These are phyloP conservation scores for Plumapathes pennacea DNA, from an alignment of 92 coral and sea anemone genomes.

Conservation along the genomic window DNA sequence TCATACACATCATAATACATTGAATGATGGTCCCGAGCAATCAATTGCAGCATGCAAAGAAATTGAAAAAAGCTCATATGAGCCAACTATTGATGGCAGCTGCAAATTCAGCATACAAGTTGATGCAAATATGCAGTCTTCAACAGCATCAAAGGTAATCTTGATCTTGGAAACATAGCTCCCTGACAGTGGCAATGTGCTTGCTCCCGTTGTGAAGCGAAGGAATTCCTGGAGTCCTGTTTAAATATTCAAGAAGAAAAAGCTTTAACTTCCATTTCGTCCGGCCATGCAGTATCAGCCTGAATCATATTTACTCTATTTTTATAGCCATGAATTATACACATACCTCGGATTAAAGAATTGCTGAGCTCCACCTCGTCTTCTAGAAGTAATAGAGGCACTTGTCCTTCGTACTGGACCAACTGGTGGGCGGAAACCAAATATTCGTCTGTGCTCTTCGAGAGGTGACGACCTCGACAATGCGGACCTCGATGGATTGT, in stretches of 20 bases:
- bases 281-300: neutral
- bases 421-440: too few relatives aligned
- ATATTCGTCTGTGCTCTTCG: too few relatives aligned
- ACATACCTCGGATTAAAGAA: too few relatives aligned
- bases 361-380: too few relatives aligned
- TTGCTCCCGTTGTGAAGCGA: constrained; percentile 15
- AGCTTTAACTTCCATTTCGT: neutral
- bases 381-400: too few relatives aligned
- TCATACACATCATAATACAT: too few relatives aligned
- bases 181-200: constrained; percentile 2
- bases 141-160: constrained; percentile 8
- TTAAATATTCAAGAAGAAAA: constrained; percentile 7
- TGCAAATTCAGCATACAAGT: constrained; percentile 13
- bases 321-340: too few relatives aligned
- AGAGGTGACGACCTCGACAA: too few relatives aligned
- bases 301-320: too few relatives aligned
- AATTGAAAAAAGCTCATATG: constrained; percentile 3
- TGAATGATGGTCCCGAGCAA: neutral
- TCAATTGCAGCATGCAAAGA: constrained; percentile 7
- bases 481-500: too few relatives aligned
- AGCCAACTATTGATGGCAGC: constrained; percentile 4
- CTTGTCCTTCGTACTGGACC: too few relatives aligned
- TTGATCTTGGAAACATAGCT: neutral
- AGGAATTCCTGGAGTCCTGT: constrained; percentile 16
- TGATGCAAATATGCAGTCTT: constrained; percentile 26